Evolutionary conservation across 2,888 invertebrate species (phyloP), one percentile per base, ranked within the genome.

Genomic region (Gnatocerus cornutus): DNA sequence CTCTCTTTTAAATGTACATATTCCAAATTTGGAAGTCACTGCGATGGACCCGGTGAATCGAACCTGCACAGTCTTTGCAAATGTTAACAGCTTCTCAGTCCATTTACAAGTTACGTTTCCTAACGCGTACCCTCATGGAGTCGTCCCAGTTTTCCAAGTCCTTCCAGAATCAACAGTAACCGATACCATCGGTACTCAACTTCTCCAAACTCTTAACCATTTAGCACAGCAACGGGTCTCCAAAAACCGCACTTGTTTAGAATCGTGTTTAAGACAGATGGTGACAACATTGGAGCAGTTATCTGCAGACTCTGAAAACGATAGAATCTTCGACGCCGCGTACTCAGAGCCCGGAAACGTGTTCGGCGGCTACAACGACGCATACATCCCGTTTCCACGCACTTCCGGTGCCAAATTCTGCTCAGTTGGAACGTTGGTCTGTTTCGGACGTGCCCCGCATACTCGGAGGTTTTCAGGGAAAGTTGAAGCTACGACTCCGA

Each of bases 351-450:
- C 78, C 14, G 62, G 74, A 33, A 78, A 76, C 67, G 77, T 84
- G 3, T 85, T 85, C 69, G 84, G 85, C n/a, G 84, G 85, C 37
- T 86, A 84, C 71, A 87, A 87, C 70, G 95, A 95, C 80, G 91
- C 94, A 5, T 94, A 94, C 81, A 94, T 98, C 75, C 98, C 98
- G 0, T 98, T 97, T 84, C 98, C 98, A 0, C 88, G 96, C 61
- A 98, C 97, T 0, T 96, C 96, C 7, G 97, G 97, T 0, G 97
- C 96, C 0, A 92, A 93, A 78, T 98, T 98, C 87, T 96, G 95
- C 84, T 93, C 93, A 21, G 93, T 93, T 14, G 95, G 95, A 78
- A 89, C 91, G 63, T 85, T 98, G 66, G 96, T 96, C 0, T 94
- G 94, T 74, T 98, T 98, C 85, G 92, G 93, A 55, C 89, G 95